Evolutionary conservation across 2,888 invertebrate genomes (phyloP).

Genomic region (Metacarcinus magister): DNA sequence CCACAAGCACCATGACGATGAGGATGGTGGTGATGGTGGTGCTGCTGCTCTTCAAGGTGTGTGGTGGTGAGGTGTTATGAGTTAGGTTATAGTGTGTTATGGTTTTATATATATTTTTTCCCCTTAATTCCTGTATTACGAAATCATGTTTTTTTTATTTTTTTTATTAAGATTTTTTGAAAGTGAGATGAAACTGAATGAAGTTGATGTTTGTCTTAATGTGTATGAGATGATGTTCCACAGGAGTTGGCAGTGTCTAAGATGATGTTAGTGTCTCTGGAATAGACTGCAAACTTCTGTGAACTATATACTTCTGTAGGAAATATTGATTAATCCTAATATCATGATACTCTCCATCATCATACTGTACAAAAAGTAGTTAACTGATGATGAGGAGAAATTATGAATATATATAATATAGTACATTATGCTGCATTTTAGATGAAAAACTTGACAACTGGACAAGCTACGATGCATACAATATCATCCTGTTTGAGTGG

Average conservation of each 20-base stretch:
- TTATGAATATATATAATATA: background rate
- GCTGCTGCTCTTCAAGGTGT: background rate
- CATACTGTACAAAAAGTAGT: background rate
- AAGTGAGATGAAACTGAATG: too few species aligned
- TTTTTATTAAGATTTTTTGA: too few species aligned
- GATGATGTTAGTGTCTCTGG: background rate
- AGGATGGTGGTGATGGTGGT: background rate
- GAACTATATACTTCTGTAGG: background rate
- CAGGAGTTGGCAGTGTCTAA: too few species aligned
- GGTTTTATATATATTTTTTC: too few species aligned
- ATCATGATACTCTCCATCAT: background rate
- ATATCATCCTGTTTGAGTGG: constrained; percentile 68
- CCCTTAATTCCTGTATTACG: too few species aligned
- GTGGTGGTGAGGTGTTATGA: background rate
- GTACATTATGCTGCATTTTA: background rate
- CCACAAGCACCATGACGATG: background rate
- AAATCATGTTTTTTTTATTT: too few species aligned
- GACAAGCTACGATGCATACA: constrained; percentile 74
- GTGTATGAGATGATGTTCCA: too few species aligned
- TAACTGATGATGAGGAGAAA: background rate
- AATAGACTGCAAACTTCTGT: background rate
- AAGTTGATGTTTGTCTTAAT: too few species aligned
- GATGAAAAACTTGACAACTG: constrained; percentile 61
- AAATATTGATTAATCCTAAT: background rate
- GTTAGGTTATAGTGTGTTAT: background rate